These are phyloP conservation scores for Bryconaethiops microstoma DNA, from an alignment of 2,797 vertebrate species.

Conservation along the genomic window DNA sequence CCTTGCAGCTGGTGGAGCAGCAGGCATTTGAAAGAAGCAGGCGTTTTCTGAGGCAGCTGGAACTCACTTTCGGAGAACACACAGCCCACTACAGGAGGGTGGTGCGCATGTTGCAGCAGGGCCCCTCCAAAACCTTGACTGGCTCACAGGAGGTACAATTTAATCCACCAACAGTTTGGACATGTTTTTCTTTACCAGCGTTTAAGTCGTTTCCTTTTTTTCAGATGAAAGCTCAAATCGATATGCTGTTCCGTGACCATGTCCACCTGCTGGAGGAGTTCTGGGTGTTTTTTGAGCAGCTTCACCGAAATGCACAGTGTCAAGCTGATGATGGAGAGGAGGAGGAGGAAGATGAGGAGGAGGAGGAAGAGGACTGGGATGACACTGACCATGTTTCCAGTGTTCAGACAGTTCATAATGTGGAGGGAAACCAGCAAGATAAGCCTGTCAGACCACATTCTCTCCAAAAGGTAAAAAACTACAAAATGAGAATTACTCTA, in stretches of 20 bases:
- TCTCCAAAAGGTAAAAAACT: background rate
- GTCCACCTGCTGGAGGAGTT: conserved; percentile 86
- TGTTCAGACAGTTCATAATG: background rate
- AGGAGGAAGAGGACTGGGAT: conserved; percentile 73
- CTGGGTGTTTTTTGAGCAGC: conserved; percentile 83
- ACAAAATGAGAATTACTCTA: too few species aligned
- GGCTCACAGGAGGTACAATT: conserved; percentile 80
- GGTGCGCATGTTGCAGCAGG: conserved; percentile 86
- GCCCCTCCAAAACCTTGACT: conserved; percentile 76
- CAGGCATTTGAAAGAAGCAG: conserved; percentile 90
- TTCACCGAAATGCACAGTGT: conserved; percentile 66
- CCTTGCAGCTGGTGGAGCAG: conserved; percentile 85
- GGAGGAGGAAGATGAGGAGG: conserved; percentile 59
- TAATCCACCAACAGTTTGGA: background rate
- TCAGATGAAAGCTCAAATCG: conserved; percentile 85
- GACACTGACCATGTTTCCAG: conserved; percentile 38
- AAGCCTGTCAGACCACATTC: background rate
- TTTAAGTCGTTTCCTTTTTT: background rate
- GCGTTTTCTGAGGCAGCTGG: conserved; percentile 84
- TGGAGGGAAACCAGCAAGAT: background rate
- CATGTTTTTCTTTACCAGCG: background rate
- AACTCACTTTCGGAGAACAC: conserved; percentile 85
- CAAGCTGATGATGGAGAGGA: conserved; percentile 76
- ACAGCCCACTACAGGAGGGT: conserved; percentile 87
- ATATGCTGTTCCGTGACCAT: conserved; percentile 81